Percentiles rank a stretch among this genome's conserved stretches.
Evolutionary conservation across 2,888 invertebrate species (phyloP).

Genomic region (Geotrupes spiniger): DNA sequence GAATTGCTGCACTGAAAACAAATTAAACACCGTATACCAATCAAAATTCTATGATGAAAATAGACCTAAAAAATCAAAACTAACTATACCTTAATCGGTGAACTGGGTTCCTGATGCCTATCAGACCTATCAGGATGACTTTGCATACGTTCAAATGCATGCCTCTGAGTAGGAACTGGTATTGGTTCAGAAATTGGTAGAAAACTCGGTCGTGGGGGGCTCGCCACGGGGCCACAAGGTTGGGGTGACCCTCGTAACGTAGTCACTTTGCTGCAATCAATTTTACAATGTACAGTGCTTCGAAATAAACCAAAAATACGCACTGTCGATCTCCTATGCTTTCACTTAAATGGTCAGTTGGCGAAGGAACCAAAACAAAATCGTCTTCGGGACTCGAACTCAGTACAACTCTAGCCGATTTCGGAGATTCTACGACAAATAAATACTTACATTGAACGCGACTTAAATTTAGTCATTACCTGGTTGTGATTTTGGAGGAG

Average conservation of each 20-base stretch:
- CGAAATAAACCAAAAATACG: slow-evolving; percentile 28
- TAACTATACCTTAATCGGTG: slow-evolving; percentile 27
- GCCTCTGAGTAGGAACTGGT: slow-evolving; percentile 68
- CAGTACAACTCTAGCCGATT: slow-evolving; percentile 43
- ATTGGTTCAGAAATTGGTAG: slow-evolving; percentile 73
- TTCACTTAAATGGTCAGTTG: slow-evolving; percentile 52
- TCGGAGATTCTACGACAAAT: slow-evolving; percentile 45
- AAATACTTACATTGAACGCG: background rate
- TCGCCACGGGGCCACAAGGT: slow-evolving; percentile 41
- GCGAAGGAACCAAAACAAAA: slow-evolving; percentile 76
- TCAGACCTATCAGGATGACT: slow-evolving; percentile 20
- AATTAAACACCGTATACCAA: background rate
- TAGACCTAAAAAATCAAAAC: background rate
- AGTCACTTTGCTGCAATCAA: slow-evolving; percentile 15
- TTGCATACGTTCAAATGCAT: slow-evolving; percentile 52
- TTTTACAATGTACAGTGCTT: too few species aligned
- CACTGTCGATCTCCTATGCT: slow-evolving; percentile 41
- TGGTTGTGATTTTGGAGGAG: slow-evolving; percentile 43
- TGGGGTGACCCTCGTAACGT: slow-evolving; percentile 22
- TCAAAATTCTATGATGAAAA: background rate
- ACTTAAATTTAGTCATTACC: slow-evolving; percentile 31
- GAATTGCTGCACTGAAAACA: slow-evolving; percentile 43
- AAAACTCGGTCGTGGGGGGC: slow-evolving; percentile 67
- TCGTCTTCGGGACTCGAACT: slow-evolving; percentile 74
- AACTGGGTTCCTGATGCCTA: slow-evolving; percentile 25